Evolutionary conservation across 1,140 invertebrate genomes (phyloP).

Genomic region (Pristionchus pacificus): DNA sequence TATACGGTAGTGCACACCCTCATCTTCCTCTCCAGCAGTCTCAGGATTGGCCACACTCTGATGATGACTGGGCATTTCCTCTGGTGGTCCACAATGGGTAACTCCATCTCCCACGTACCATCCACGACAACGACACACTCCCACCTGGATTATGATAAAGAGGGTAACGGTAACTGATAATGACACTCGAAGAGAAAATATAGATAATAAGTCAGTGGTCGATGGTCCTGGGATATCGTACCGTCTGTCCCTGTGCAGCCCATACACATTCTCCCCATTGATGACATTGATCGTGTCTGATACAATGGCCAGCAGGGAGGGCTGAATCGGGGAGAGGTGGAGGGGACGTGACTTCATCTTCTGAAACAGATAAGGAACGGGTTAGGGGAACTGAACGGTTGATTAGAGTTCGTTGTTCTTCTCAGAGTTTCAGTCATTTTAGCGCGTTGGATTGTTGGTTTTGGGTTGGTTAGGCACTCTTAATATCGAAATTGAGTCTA

Average conservation of each 20-base stretch:
- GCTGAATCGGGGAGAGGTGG: slow-evolving; percentile 5
- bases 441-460: too few species aligned
- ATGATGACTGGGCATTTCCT: slow-evolving; percentile 6
- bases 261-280: slow-evolving; percentile 40
- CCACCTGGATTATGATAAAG: slow-evolving; percentile 10
- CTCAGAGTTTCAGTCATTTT: background rate
- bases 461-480: too few species aligned
- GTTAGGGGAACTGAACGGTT: background rate
- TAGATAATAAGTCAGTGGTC: background rate
- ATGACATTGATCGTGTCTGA: slow-evolving; percentile 35
- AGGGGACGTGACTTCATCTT: slow-evolving; percentile 2
- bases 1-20: too few species aligned
- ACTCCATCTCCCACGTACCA: slow-evolving; percentile 44
- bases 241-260: slow-evolving; percentile 3
- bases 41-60: background rate
- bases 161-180: background rate
- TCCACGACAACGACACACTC: slow-evolving; percentile 34
- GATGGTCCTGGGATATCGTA: too few species aligned
- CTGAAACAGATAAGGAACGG: background rate
- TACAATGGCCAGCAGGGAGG: slow-evolving; percentile 18
- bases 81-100: slow-evolving; percentile 38
- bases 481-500: slow-evolving; percentile 1
- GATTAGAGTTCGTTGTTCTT: background rate
- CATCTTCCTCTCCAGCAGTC: slow-evolving; percentile 17
- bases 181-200: background rate